Evolutionary conservation across 2,113 vertebrate genomes (phyloP), one percentile per base, ranked within the genome.

Genomic region (Pseudorhombus dupliciocellatus): DNA sequence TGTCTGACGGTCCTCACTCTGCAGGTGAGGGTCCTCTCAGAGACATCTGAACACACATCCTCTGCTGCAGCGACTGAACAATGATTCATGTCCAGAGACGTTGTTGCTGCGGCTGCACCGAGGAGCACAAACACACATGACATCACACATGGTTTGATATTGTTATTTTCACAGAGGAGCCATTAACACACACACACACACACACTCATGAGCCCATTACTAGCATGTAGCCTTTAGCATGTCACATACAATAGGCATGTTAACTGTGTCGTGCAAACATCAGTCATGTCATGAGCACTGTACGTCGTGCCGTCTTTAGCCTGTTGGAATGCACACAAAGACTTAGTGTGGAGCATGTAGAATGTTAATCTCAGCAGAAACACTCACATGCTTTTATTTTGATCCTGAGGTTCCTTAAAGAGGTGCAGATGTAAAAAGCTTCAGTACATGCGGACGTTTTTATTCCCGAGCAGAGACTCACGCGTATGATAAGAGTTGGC

Each of bases 61-160:
- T 71, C 57, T 30, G 37, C 57, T 70, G 75, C 28, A 2, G 44
- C 26, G n/a, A 46, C 64, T 54, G 59, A 28, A 72, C 44, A 21
- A 46, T 62, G 75, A 59, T 76, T 79, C 40, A 31, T 66, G 72
- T 63, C 71, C 51, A 59, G 61, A 60, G 69, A 73, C 51, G 80
- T 67, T 26, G 58, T 85, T 55, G 52, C 65, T 44, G 7, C 21
- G 37, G 54, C 9, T 53, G 51, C 16, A 8, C 44, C 44, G 58
- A 75, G 63, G 24, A 52, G 42, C 21, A 44, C 70, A 77, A 70
- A 85, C 56, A 83, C 77, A 59, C 48, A 40, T 26, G 44, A 64
- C 30, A 66, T 25, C 16, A 18, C 15, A 5, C 11, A 53, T 20
- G 12, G 25, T 59, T 15, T 44, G 4, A 14, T 77, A 50, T 54